These are phyloP conservation scores for Botia kubotai DNA, from an alignment of 2,797 vertebrate species.

Conservation along the genomic window DNA sequence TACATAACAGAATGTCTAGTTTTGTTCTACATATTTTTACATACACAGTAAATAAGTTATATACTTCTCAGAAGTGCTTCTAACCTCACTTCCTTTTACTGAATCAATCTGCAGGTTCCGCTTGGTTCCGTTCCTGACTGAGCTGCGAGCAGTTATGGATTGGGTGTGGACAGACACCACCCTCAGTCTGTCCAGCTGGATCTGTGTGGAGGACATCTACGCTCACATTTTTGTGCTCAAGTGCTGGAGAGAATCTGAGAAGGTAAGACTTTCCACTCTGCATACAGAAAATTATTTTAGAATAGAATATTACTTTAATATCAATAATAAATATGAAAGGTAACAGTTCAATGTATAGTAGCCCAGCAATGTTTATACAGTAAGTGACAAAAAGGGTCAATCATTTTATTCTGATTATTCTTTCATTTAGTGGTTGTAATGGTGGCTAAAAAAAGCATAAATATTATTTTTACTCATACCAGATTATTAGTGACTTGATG, in stretches of 20 bases:
- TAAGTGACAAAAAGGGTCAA: neutral
- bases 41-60: neutral
- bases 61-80: neutral
- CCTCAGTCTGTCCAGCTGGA: slow-evolving; percentile 90
- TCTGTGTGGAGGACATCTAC: slow-evolving; percentile 91
- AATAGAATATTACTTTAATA: neutral
- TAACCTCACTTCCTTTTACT: neutral
- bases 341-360: neutral
- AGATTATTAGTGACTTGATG: too few relatives aligned
- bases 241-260: slow-evolving; percentile 90
- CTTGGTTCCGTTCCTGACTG: slow-evolving; percentile 87
- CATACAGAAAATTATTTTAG: neutral
- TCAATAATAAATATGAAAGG: neutral
- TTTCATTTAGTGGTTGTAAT: neutral
- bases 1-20: neutral
- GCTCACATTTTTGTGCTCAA: slow-evolving; percentile 90
- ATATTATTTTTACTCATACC: neutral
- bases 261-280: slow-evolving; percentile 73
- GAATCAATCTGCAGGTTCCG: slow-evolving; percentile 79
- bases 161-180: slow-evolving; percentile 93
- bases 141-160: slow-evolving; percentile 89
- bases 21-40: too few relatives aligned
- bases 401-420: neutral
- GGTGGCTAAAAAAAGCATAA: neutral
- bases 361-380: neutral